Evolutionary conservation across 1,140 invertebrate genomes (phyloP), one percentile per base, ranked within the genome.

Genomic region (Microvelia longipes): DNA sequence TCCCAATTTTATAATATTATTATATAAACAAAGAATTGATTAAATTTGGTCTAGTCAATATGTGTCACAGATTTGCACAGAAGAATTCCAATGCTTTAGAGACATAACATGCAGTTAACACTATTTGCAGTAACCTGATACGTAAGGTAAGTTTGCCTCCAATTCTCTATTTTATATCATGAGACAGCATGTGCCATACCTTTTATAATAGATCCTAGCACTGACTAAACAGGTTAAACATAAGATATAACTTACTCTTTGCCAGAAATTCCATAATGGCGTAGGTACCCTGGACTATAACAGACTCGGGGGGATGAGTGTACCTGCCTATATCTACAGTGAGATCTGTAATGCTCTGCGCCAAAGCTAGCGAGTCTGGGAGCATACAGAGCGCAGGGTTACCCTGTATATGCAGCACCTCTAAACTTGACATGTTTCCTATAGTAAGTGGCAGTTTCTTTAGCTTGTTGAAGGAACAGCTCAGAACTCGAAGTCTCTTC

Each of bases 381-480:
- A 90, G 76, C 70, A 80, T 77, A 72, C 81, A 82, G 29, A 90
- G 76, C 29, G 81, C 74, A 73, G 78, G 80, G 79, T 90, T 90
- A 63, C 81, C 75, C 69, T 78, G 80, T 15, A 90, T 75, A 74
- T 85, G 81, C 2, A 90, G 77, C 69, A 76, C 80, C 67, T 78
- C 80, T 68, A 91, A 78, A 50, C 77, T 81, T 71, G 81, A 82
- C 66, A 92, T 79, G 68, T 85, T 80, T 61, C 86, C 86, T 29
- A 91, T 78, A 70, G 80, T 79, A 60, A 85, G 79, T 70, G 89
- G 87, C 67, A 92, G 77, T 69, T 76, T 77, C 77, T 86, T 87
- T 62, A 92, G 77, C 73, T 82, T 83, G 79, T 93, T 92, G 64
- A 84, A 81, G 29, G 88, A 87, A 25, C 89, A 76, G 83, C 91